phyloP scores from a whole-genome alignment of 2,888 invertebrate species.

The Lepidocyrtoides sp. region DNA sequence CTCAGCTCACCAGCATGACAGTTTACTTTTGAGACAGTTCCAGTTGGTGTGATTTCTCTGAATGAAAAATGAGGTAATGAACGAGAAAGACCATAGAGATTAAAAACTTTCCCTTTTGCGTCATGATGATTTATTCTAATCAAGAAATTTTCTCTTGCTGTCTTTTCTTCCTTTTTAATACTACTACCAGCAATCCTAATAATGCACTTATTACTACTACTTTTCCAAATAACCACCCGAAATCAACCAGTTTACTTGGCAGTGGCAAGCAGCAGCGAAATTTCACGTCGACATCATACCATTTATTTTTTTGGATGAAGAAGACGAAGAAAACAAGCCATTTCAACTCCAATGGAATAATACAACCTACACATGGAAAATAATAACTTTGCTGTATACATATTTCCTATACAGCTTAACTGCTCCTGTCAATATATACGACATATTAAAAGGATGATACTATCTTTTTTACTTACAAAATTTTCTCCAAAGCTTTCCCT shows the following conservation, averaged over 20 bases:
- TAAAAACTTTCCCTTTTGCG: conserved; percentile 83
- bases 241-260: too few species aligned
- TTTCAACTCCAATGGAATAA: neutral
- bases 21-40: conserved; percentile 74
- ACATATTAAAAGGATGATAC: too few species aligned
- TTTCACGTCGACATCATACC: too few species aligned
- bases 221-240: too few species aligned
- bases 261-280: too few species aligned
- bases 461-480: too few species aligned
- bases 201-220: too few species aligned
- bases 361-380: too few species aligned
- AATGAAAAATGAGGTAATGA: conserved; percentile 84
- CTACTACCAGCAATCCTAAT: too few species aligned
- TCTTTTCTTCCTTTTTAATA: conserved; percentile 41
- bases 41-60: conserved; percentile 80
- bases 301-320: too few species aligned
- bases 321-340: neutral
- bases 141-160: conserved; percentile 80
- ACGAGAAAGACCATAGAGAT: conserved; percentile 84
- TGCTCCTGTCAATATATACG: conserved; percentile 17
- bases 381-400: too few species aligned
- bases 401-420: too few species aligned
- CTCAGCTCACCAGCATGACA: conserved; percentile 51
- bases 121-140: conserved; percentile 84
- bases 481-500: neutral